Percentiles rank a stretch among this genome's conserved stretches.
These are phyloP conservation scores for Zeugodacus cucurbitae DNA, from an alignment of 1,140 invertebrate genomes.

Conservation along the genomic window DNA sequence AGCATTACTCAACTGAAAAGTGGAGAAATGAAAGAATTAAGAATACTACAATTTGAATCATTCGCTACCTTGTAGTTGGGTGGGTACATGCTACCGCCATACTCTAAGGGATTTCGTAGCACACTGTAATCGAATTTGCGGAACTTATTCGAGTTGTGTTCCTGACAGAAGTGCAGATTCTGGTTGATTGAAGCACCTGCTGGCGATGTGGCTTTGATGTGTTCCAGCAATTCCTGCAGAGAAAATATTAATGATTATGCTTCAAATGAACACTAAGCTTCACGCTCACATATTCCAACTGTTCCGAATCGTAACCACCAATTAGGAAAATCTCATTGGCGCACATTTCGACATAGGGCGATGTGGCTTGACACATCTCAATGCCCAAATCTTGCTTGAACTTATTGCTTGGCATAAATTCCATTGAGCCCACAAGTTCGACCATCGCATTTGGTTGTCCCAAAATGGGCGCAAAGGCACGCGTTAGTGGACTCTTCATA, in stretches of 20 bases:
- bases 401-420: slow-evolving; percentile 52
- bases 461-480: slow-evolving; percentile 40
- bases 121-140: slow-evolving; percentile 67
- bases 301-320: slow-evolving; percentile 49
- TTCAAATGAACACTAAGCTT: slow-evolving; percentile 37
- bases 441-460: slow-evolving; percentile 47
- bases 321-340: slow-evolving; percentile 53
- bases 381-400: slow-evolving; percentile 52
- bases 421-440: slow-evolving; percentile 50
- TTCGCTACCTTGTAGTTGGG: too few species aligned
- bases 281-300: too few species aligned
- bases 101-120: too few species aligned
- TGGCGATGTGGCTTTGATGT: slow-evolving; percentile 55
- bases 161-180: slow-evolving; percentile 68
- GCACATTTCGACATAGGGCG: slow-evolving; percentile 50
- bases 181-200: slow-evolving; percentile 69
- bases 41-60: too few species aligned
- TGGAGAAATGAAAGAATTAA: too few species aligned
- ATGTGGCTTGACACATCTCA: slow-evolving; percentile 51
- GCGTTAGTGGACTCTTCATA: slow-evolving; percentile 39
- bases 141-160: slow-evolving; percentile 56
- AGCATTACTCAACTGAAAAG: slow-evolving; percentile 67
- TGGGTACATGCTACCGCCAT: slow-evolving; percentile 40
- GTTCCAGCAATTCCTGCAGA: slow-evolving; percentile 49
- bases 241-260: background rate